Evolutionary conservation across 2,797 vertebrate species (phyloP).

Genomic region (Vespertilio murinus): DNA sequence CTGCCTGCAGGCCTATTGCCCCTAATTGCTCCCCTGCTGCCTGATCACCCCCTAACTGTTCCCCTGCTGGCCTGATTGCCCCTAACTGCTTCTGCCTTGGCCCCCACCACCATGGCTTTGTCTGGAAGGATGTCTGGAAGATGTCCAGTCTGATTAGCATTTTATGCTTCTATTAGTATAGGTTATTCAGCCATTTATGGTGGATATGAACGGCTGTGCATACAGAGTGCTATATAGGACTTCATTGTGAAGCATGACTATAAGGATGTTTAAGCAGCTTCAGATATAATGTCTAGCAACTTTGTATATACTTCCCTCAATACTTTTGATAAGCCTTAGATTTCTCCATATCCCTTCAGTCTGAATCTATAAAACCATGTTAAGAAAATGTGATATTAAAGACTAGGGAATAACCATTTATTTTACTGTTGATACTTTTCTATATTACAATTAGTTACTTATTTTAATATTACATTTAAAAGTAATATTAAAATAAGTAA

Average conservation of each 20-base stretch:
- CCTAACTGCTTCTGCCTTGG: too few relatives aligned
- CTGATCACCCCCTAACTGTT: too few relatives aligned
- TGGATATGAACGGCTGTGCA: not conserved
- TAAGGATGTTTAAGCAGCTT: not conserved
- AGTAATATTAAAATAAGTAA: too few relatives aligned
- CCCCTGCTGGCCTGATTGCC: too few relatives aligned
- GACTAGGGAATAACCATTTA: not conserved
- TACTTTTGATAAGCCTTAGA: not conserved
- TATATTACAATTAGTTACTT: not conserved
- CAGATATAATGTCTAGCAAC: not conserved
- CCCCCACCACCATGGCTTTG: too few relatives aligned
- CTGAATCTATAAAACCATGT: not conserved
- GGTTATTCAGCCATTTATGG: not conserved
- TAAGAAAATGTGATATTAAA: not conserved
- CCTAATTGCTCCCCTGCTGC: too few relatives aligned
- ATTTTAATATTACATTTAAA: not conserved
- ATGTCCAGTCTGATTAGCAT: too few relatives aligned
- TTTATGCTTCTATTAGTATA: too few relatives aligned
- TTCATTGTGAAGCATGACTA: not conserved
- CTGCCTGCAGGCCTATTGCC: too few relatives aligned
- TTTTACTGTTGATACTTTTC: not conserved
- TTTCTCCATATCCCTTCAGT: not conserved
- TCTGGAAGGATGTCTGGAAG: too few relatives aligned
- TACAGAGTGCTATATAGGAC: not conserved
- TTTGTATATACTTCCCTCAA: not conserved